Conservation (phyloP, 2,888 invertebrate genomes). For the Drosophila neotestacea region DNA sequence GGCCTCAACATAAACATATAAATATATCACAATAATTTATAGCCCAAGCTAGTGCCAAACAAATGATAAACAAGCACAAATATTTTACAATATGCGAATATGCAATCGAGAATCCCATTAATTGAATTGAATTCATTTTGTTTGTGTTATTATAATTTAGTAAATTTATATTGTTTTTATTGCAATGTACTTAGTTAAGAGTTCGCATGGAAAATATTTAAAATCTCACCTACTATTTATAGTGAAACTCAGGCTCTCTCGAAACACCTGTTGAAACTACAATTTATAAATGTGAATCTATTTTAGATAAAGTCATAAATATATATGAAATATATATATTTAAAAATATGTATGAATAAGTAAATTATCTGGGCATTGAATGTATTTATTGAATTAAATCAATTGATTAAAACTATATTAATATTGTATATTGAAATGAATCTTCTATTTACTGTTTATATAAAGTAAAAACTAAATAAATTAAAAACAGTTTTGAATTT, state of each 20-base stretch:
- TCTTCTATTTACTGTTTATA: conserved; percentile 8
- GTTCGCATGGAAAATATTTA: not conserved
- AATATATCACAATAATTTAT: conserved; percentile 8
- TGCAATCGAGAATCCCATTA: not conserved
- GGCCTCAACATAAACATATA: conserved; percentile 14
- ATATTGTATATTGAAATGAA: conserved; percentile 25
- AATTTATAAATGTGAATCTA: conserved; percentile 32
- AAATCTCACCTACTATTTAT: conserved; percentile 34
- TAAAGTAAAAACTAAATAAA: not conserved
- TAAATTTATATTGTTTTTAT: conserved; percentile 4
- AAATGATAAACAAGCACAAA: conserved; percentile 27
- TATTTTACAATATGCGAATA: not conserved
- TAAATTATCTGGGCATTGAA: conserved; percentile 24
- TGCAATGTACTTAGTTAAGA: conserved; percentile 21
- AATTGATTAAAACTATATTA: not conserved
- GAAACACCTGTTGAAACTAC: conserved; percentile 28
- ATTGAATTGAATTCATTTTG: conserved; percentile 11
- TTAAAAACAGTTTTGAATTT: not conserved
- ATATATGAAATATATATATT: conserved; percentile 6
- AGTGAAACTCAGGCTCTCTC: conserved; percentile 52
- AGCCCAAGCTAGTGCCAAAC: conserved; percentile 44
- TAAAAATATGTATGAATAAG: conserved; percentile 8
- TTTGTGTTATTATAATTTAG: conserved; percentile 1
- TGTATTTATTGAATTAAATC: conserved; percentile 32
- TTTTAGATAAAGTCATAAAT: conserved; percentile 38